phyloP scores from a whole-genome alignment of 2,113 vertebrate species.

The Formicarius rufipectus region DNA sequence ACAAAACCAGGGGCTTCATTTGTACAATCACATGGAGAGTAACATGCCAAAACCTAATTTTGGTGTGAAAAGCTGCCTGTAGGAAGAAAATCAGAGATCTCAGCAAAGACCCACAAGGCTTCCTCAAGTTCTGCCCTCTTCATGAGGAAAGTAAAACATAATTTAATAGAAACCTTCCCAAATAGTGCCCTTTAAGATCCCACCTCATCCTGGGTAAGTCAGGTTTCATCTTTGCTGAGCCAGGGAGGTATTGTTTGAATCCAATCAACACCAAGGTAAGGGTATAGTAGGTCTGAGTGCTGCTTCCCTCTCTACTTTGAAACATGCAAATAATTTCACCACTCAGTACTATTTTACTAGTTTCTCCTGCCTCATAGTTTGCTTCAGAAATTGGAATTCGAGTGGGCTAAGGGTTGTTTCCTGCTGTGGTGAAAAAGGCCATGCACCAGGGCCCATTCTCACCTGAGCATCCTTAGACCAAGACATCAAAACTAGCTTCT shows the following conservation, averaged over 20 bases:
- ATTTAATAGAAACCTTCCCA: not conserved
- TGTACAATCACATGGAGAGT: not conserved
- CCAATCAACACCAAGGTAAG: not conserved
- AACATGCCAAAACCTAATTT: not conserved
- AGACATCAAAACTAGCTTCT: not conserved
- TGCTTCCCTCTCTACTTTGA: not conserved
- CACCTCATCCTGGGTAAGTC: not conserved
- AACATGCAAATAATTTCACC: not conserved
- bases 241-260: not conserved
- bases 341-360: not conserved
- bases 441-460: not conserved
- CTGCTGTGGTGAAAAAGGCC: not conserved
- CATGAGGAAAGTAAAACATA: not conserved
- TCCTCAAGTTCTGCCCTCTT: not conserved
- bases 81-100: not conserved
- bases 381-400: not conserved
- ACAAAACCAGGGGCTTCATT: constrained; percentile 1
- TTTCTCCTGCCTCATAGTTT: not conserved
- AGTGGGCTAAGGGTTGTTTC: not conserved
- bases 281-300: not conserved
- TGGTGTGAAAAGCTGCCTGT: not conserved
- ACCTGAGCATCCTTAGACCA: not conserved
- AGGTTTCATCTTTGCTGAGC: not conserved
- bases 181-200: not conserved
- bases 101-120: not conserved